phyloP scores from a whole-genome alignment of 2,797 vertebrate genomes.

The Chaetophractus vellerosus region DNA sequence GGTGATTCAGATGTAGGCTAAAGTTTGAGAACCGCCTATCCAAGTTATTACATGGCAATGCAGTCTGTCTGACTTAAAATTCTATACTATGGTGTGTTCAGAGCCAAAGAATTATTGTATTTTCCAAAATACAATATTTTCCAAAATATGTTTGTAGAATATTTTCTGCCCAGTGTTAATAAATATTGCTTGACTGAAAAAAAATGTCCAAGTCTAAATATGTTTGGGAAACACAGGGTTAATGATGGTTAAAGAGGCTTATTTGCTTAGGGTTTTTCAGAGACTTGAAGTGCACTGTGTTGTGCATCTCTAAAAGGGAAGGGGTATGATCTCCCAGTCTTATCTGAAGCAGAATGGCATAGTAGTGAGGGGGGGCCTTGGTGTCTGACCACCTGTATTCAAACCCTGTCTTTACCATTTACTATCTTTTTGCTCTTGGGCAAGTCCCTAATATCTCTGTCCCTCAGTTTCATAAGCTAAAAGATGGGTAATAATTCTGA shows the following conservation, averaged over 20 bases:
- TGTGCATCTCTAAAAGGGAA: neutral
- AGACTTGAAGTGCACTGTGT: neutral
- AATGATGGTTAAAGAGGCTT: neutral
- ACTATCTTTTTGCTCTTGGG: neutral
- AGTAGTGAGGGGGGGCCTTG: neutral
- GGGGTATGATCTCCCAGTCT: neutral
- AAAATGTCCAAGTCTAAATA: constrained; percentile 18
- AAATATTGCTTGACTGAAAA: constrained; percentile 62
- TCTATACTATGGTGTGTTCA: neutral
- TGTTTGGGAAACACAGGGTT: constrained; percentile 32
- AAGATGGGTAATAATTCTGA: constrained; percentile 10
- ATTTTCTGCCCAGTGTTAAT: constrained; percentile 61
- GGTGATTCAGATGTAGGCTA: neutral
- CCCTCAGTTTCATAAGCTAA: neutral
- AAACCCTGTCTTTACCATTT: neutral
- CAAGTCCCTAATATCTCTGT: neutral
- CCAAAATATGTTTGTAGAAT: constrained; percentile 35
- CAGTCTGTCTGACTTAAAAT: constrained; percentile 53
- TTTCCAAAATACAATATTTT: constrained; percentile 55
- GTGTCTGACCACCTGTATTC: neutral
- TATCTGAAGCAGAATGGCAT: neutral
- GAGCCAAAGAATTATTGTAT: constrained; percentile 47
- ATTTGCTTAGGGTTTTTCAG: neutral
- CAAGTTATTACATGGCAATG: neutral
- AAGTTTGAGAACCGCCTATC: neutral